phyloP scores from a whole-genome alignment of 2,888 invertebrate species.

The Heteromurus nitidus region DNA sequence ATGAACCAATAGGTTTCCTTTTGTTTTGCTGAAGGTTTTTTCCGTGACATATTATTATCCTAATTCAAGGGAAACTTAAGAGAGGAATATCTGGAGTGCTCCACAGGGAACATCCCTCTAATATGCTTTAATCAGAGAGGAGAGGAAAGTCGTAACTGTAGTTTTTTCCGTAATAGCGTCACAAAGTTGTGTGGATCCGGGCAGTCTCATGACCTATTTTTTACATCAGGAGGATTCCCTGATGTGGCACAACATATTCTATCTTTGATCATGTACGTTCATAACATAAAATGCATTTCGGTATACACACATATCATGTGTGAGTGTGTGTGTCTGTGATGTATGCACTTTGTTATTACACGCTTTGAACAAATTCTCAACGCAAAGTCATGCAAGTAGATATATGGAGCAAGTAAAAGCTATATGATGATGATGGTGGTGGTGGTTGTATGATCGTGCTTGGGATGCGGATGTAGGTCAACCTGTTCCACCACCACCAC shows the following conservation, averaged over 20 bases:
- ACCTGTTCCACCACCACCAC: conserved; percentile 61
- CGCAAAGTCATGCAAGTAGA: too few relatives aligned
- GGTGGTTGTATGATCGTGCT: background rate
- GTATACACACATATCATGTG: conserved; percentile 8
- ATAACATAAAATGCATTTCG: too few relatives aligned
- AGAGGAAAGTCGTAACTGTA: conserved; percentile 6
- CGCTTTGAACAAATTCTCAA: background rate
- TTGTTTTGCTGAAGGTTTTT: too few relatives aligned
- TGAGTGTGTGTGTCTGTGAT: background rate
- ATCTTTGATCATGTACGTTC: conserved; percentile 44
- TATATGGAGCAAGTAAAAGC: too few relatives aligned
- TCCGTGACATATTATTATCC: conserved; percentile 55
- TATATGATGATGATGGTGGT: too few relatives aligned
- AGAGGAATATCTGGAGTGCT: conserved; percentile 27
- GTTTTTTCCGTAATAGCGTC: conserved; percentile 3
- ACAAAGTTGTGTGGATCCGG: conserved; percentile 65
- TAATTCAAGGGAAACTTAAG: conserved; percentile 18
- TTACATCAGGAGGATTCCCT: conserved; percentile 58
- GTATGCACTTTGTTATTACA: too few relatives aligned
- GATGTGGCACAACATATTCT: conserved; percentile 45
- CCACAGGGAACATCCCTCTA: conserved; percentile 50
- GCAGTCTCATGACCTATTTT: conserved; percentile 67
- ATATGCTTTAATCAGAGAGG: conserved; percentile 18
- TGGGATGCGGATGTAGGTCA: conserved; percentile 66
- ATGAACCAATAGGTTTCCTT: too few relatives aligned